Base-by-base conservation (phyloP, 2,888 invertebrate species). In the Orchesella flavescens region DNA sequence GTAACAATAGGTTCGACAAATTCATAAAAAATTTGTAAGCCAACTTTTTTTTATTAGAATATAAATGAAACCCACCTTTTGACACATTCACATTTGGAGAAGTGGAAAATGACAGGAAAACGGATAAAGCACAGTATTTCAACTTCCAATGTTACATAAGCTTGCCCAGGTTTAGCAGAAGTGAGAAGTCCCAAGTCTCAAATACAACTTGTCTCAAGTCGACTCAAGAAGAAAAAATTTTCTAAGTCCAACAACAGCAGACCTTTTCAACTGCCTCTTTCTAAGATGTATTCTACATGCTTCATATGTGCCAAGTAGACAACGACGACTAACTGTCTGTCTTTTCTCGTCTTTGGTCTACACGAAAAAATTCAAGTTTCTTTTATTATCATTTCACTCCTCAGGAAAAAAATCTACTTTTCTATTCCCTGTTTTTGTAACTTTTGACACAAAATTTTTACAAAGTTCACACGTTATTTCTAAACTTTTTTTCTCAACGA, bases 311-410 rank as follows among this genome's bases (percentile, higher is more conserved):
- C 59, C 17, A 17, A 43, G 43, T 15, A 49, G 49, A 49, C 2
- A 43, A 23, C 17, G 73, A 61, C 61, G 73, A 73, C 73, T 73
- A 46, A 43, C 61, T 61, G 61, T 73, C 73, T 73, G 49, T 49
- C 49, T 15, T n/a, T 49, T 44, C 71, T 73, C 61, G 21, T 59
- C 73, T 44, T 55, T 73, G 44, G 21, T 59, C 73, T 43, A 21
- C 55, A 55, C 19, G 44, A 55, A 55, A 71, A 71, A 71, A 59
- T 46, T 17, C 21, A 3, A n/a, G 46, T 59, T 61, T 46, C 49
- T 61, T 57, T 73, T 73, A 61, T 73, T 73, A 61, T 55, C n/a
- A 61, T 44, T 73, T 59, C 73, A 73, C 73, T 59, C 44, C 59
- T 44, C 21, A 12, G 24, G n/a, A 71, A 55, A 71, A 55, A 49